phyloP scores from a whole-genome alignment of 2,888 invertebrate genomes.

The Tridacna gigas region DNA sequence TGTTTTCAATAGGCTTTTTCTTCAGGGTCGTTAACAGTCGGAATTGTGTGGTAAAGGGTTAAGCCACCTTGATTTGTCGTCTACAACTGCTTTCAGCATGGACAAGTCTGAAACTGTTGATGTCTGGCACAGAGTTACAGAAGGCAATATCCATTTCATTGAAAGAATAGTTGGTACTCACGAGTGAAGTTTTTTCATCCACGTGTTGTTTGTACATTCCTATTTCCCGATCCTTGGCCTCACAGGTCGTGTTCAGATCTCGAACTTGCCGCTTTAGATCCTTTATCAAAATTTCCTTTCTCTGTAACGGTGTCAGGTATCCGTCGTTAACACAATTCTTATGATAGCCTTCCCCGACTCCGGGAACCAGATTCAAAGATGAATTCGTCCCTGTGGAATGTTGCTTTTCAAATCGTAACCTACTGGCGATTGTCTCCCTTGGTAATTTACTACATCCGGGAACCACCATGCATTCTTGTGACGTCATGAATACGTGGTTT shows the following conservation, averaged over 20 bases:
- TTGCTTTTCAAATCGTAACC: constrained; percentile 72
- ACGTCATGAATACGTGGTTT: constrained; percentile 65
- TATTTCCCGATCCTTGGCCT: constrained; percentile 70
- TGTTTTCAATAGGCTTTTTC: no score
- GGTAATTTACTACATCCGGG: constrained; percentile 62
- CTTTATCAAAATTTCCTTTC: constrained; percentile 72
- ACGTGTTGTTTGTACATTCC: constrained; percentile 65
- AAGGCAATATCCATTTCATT: no score
- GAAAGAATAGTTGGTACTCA: constrained; percentile 25
- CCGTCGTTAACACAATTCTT: constrained; percentile 61
- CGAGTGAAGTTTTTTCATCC: constrained; percentile 65
- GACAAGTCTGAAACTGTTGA: no score
- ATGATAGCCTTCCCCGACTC: constrained; percentile 30
- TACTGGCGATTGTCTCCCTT: constrained; percentile 71
- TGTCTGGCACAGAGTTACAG: no score
- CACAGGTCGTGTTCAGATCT: constrained; percentile 65
- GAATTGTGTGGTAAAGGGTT: no score
- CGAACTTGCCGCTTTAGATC: constrained; percentile 70
- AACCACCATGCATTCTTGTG: constrained; percentile 65
- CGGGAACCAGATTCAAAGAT: neutral
- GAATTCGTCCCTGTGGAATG: constrained; percentile 40
- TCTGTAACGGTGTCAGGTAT: constrained; percentile 77
- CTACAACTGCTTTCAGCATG: no score
- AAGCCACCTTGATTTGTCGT: no score
- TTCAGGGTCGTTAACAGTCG: no score